These are phyloP conservation scores for Poecilia picta DNA, from an alignment of 2,797 vertebrate genomes.

Conservation along the genomic window DNA sequence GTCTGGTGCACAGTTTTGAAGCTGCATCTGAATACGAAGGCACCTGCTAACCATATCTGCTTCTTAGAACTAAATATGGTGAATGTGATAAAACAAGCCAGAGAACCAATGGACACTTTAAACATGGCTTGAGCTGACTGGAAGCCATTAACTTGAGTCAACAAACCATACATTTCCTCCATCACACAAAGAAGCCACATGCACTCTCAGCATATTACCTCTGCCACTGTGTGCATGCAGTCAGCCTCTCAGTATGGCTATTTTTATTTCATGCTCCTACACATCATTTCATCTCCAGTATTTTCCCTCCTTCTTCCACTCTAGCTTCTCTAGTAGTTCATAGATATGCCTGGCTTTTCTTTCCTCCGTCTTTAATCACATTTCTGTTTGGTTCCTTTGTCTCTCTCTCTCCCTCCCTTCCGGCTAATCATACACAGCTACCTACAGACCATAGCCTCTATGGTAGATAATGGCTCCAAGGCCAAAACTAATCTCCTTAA, in stretches of 20 bases:
- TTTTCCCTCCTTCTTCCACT: conserved; percentile 13
- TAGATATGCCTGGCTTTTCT: conserved; percentile 29
- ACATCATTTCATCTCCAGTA: conserved; percentile 33
- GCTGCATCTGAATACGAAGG: background rate
- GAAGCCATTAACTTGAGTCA: conserved; percentile 66
- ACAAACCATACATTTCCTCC: conserved; percentile 48
- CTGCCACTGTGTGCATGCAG: conserved; percentile 20
- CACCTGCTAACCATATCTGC: background rate
- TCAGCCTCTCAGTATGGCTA: conserved; percentile 35
- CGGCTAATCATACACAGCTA: conserved; percentile 46
- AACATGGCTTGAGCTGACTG: conserved; percentile 42
- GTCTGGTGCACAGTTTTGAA: background rate
- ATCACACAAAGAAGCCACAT: conserved; percentile 55
- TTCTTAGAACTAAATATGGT: background rate
- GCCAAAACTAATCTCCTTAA: conserved; percentile 54
- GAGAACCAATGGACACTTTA: background rate
- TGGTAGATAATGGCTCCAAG: conserved; percentile 40
- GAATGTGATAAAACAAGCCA: background rate
- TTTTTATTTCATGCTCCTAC: conserved; percentile 26
- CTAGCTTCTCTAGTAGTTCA: conserved; percentile 6
- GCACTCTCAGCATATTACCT: conserved; percentile 59
- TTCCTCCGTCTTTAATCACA: conserved; percentile 29
- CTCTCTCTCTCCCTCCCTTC: conserved; percentile 33
- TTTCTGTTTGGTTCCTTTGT: conserved; percentile 27
- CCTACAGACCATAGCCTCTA: conserved; percentile 33